Conservation (phyloP, 2,888 invertebrate genomes). For the Chrysopilus asiliformis region DNA sequence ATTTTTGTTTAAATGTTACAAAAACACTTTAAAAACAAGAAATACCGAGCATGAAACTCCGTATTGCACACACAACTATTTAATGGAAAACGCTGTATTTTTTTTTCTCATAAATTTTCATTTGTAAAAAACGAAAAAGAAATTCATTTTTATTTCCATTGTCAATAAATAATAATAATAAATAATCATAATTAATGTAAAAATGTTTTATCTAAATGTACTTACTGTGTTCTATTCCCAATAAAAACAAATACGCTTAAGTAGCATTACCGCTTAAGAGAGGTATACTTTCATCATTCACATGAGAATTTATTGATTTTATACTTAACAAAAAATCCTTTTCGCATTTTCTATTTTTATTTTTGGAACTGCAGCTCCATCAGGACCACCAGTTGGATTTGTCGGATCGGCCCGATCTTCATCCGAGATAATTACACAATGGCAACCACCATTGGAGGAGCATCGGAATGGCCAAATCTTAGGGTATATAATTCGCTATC, state of each 20-base stretch:
- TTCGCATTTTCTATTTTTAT: conserved; percentile 13
- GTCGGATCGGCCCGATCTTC: conserved; percentile 89
- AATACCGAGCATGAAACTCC: too few relatives aligned
- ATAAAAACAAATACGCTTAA: conserved; percentile 23
- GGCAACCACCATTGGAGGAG: conserved; percentile 91
- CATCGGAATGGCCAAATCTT: conserved; percentile 89
- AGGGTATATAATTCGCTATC: conserved; percentile 85
- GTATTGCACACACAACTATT: too few relatives aligned
- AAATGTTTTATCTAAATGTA: not conserved
- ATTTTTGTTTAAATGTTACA: too few relatives aligned
- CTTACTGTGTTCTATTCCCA: conserved; percentile 8
- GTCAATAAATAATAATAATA: too few relatives aligned
- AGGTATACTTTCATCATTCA: conserved; percentile 24
- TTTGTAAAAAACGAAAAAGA: too few relatives aligned
- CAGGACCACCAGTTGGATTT: conserved; percentile 88
- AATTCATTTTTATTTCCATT: too few relatives aligned
- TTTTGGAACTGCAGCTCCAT: conserved; percentile 57
- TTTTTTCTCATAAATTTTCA: too few relatives aligned
- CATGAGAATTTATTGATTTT: not conserved
- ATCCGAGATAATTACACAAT: conserved; percentile 91
- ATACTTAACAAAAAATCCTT: conserved; percentile 8
- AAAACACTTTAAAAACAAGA: too few relatives aligned
- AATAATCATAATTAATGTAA: too few relatives aligned
- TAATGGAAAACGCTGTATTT: too few relatives aligned
- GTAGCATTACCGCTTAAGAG: conserved; percentile 36